phyloP scores from a whole-genome alignment of 2,888 invertebrate species.

The Drosophila neonasuta region DNA sequence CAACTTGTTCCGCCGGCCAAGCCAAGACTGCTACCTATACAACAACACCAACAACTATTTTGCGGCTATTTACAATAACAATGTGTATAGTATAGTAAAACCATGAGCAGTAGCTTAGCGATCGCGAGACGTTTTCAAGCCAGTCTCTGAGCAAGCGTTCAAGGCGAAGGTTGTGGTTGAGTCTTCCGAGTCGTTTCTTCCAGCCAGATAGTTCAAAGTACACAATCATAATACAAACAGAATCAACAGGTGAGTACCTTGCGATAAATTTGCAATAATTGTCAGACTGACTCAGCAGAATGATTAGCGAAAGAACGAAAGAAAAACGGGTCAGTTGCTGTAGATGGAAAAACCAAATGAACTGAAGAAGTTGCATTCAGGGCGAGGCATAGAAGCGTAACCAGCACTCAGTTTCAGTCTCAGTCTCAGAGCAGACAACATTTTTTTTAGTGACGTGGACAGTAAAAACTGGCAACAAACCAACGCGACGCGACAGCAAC shows the following conservation, averaged over 20 bases:
- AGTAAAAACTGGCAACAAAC: slow-evolving; percentile 33
- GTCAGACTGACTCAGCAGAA: slow-evolving; percentile 45
- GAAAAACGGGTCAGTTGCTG: slow-evolving; percentile 62
- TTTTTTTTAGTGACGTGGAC: slow-evolving; percentile 73
- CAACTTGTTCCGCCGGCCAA: slow-evolving; percentile 58
- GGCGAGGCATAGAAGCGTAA: slow-evolving; percentile 60
- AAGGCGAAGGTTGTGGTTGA: slow-evolving; percentile 79
- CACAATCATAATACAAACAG: slow-evolving; percentile 36
- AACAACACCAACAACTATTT: slow-evolving; percentile 31
- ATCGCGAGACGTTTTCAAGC: slow-evolving; percentile 51
- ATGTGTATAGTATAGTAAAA: slow-evolving; percentile 11
- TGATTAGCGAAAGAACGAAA: slow-evolving; percentile 9
- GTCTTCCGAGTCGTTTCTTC: slow-evolving; percentile 18
- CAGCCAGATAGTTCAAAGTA: slow-evolving; percentile 54
- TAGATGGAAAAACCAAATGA: slow-evolving; percentile 6
- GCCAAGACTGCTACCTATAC: slow-evolving; percentile 15
- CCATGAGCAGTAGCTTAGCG: slow-evolving; percentile 25
- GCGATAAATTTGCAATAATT: slow-evolving; percentile 17
- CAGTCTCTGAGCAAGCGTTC: slow-evolving; percentile 78
- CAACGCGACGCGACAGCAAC: slow-evolving; percentile 20
- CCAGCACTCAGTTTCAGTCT: slow-evolving; percentile 43
- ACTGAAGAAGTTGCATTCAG: slow-evolving; percentile 45
- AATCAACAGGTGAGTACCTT: slow-evolving; percentile 59
- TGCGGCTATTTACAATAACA: slow-evolving; percentile 56
- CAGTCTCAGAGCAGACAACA: slow-evolving; percentile 39